A percentile compares a stretch with the other conserved stretches of the same genome.
These are phyloP conservation scores for Coracias cyanogaster DNA, from an alignment of 2,797 vertebrate species.

Conservation along the genomic window DNA sequence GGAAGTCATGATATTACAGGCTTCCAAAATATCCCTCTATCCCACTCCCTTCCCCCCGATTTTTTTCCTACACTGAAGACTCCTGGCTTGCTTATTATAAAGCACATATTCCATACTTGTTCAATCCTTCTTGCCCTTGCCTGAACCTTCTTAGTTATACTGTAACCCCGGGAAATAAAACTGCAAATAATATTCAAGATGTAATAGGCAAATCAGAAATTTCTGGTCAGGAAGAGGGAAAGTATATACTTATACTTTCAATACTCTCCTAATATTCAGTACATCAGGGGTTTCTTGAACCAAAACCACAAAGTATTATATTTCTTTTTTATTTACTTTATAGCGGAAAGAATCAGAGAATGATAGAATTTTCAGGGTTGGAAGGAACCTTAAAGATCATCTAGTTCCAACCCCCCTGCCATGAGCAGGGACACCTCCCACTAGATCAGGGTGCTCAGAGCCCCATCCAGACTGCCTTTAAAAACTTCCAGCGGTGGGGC, in stretches of 20 bases:
- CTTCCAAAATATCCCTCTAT: background rate
- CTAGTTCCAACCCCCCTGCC: too few relatives aligned
- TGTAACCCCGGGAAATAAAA: background rate
- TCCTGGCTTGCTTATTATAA: background rate
- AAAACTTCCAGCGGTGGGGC: too few relatives aligned
- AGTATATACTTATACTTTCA: background rate
- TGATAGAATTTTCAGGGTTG: too few relatives aligned
- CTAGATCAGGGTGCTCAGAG: too few relatives aligned
- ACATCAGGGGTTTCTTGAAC: background rate
- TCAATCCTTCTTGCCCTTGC: background rate
- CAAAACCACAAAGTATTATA: background rate
- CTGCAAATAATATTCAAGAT: background rate
- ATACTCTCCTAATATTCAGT: background rate
- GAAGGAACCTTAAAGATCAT: too few relatives aligned
- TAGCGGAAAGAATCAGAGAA: background rate
- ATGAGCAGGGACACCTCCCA: too few relatives aligned
- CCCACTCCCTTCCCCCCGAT: fast-evolving
- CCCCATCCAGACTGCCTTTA: too few relatives aligned
- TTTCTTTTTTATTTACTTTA: background rate
- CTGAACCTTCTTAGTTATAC: background rate
- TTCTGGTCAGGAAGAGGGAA: background rate
- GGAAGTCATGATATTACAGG: background rate
- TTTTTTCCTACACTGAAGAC: background rate
- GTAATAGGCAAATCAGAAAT: background rate
- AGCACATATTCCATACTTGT: background rate